Evolutionary conservation across 1,140 invertebrate genomes (phyloP), one percentile per base, ranked within the genome.

Genomic region (Drosophila triauraria): DNA sequence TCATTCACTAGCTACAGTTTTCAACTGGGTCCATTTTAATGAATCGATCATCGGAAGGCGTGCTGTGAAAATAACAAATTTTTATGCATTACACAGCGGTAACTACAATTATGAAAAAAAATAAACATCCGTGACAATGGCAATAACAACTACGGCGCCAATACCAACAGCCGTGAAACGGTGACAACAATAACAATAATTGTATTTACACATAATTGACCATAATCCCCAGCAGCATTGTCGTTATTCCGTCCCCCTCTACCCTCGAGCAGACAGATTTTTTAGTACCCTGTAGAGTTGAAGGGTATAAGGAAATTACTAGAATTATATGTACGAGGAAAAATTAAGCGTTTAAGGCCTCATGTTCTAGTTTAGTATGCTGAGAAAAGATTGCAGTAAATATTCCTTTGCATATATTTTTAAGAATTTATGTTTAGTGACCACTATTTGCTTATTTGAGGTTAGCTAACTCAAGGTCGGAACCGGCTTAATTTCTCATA

Each of bases 161-260:
- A 62, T 57, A 70, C 75, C 53, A 79, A 80, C 82, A 78, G 82
- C 58, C 69, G 53, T 54, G 46, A 46, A 69, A 46, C 54, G 38
- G 40, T 61, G 50, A 63, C 71, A 79, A 88, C 84, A 87, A 88
- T 87, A 90, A 88, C 80, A 90, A 88, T 84, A 84, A 88, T 88
- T 80, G 67, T 78, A 85, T 90, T 90, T 90, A 90, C 86, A 90
- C 85, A 79, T 90, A 90, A 90, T 90, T 90, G 85, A 90, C 85
- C 75, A 90, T 90, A 90, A 90, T 90, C 76, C 81, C 75, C 78
- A 90, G 78, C 67, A 79, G 76, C 63, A 70, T 59, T 23, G 60
- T 40, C 48, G 35, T 38, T 59, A 46, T 53, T 62, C 15, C 17
- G 20, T 8, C 40, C 78, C 42, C 17, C 35, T 20, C 25, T 15